Base-by-base conservation (phyloP, 2,113 vertebrate species). In the Dasyprocta punctata region DNA sequence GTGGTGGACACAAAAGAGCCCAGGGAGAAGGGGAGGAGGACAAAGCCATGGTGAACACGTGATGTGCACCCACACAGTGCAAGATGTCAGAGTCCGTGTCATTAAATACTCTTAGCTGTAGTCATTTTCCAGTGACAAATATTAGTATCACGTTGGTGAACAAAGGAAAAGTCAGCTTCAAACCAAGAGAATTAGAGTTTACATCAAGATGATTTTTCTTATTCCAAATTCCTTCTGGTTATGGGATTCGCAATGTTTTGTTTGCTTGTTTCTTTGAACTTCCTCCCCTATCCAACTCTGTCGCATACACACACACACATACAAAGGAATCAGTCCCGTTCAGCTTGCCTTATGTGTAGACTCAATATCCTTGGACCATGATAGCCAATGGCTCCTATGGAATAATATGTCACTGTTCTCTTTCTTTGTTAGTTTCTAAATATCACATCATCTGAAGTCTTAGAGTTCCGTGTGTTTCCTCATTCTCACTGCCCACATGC, bases 201-300 rank as follows among this genome's bases (percentile, higher is more conserved):
- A 83, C 73, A 92, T 24, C 2, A 17, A 41, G 17, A 2, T 33
- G 26, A 26, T 30, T 88, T 82, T 89, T 75, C 80, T 71, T 7
- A 84, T 19, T 61, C 30, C 22, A 87, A 26, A 83, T 93, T 73
- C 10, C 16, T 52, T 38, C 7, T 73, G 22, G 61, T 54, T 49
- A 1, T 41, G 26, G 54, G 14, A 77, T 30, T 90, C n/a, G 36
- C 22, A 38, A 17, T 65, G 10, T 33, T 86, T 30, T 47, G 19
- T 86, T 84, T 94, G 16, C 1, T 54, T 73, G 17, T 86, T 69
- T 71, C 12, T 44, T 77, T 89, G 24, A 83, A 22, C 4, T 86
- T 7, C 11, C 5, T 38, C 33, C 12, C 26, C 5, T 26, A 7
- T 4, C 0, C 1, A 58, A 4, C 1, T 56, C 3, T 54, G 41